Evolutionary conservation across 2,113 vertebrate genomes (phyloP), one percentile per base, ranked within the genome.

Genomic region (Cyprinus carpio): DNA sequence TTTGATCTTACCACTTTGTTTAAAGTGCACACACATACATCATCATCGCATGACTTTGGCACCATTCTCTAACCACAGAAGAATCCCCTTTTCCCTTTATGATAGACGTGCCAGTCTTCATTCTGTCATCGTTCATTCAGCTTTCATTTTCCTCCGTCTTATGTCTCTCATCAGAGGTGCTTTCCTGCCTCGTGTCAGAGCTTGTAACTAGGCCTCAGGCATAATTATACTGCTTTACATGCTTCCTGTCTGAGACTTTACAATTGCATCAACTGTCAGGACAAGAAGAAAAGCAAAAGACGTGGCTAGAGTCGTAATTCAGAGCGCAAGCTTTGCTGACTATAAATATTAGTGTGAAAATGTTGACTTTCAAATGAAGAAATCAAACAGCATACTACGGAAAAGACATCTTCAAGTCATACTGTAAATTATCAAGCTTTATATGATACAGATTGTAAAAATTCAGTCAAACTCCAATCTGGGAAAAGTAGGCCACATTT

Each of bases 211-310:
- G 15, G 81, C 84, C 72, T 87, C 43, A 37, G 64, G 69, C 37
- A 16, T 88, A 74, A 88, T 90, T 88, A 85, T 64, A 90, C 83
- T 58, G 75, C 80, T 27, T 65, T n/a, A 74, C 80, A 74, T 87
- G 40, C 56, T 83, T 85, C 84, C 75, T 83, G 37, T 60, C 84
- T 69, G 29, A 82, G 20, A 49, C 79, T 80, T 81, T 56, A 15
- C 40, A 20, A 60, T 86, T 65, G 67, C 29, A 60, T 43, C 49
- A 58, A 62, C 67, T 82, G 77, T 82, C 77, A 90, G 49, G 16
- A 11, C 43, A 58, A 87, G 64, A 82, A 54, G 54, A 29, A 76
- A 31, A 84, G 87, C 71, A 81, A 72, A 81, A 54, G 31, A 43
- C 8, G 23, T 60, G 40, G 18, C 65, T 20, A 13, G 43, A 81